phyloP scores from a whole-genome alignment of 2,797 vertebrate species.

The Falco berigora region DNA sequence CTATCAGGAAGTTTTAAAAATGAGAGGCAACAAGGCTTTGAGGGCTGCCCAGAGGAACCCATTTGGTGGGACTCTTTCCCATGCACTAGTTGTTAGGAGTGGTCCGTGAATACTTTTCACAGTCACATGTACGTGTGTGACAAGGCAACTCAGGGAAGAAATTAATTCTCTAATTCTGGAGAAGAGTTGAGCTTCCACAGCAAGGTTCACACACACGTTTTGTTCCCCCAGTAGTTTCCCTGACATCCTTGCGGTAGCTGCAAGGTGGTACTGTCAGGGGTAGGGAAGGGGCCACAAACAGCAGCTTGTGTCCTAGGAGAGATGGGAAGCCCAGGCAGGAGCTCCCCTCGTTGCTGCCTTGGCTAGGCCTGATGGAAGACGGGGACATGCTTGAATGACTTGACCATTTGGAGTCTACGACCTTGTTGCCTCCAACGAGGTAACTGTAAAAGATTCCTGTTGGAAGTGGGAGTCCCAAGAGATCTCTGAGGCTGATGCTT shows the following conservation, averaged over 20 bases:
- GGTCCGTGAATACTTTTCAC: not conserved
- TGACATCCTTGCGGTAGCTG: not conserved
- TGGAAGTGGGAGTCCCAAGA: not conserved
- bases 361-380: not conserved
- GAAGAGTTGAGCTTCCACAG: not conserved
- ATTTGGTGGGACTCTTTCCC: not conserved
- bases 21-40: not conserved
- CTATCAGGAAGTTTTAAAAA: not conserved
- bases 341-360: not conserved
- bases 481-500: not conserved
- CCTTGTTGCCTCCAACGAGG: not conserved
- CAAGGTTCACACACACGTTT: rapidly evolving
- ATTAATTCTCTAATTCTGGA: not conserved
- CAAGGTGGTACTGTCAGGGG: too few relatives aligned
- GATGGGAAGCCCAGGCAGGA: not conserved
- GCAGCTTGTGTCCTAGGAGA: not conserved
- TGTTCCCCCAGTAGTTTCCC: not conserved
- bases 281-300: not conserved
- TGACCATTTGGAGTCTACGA: not conserved
- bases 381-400: rapidly evolving
- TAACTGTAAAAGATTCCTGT: not conserved
- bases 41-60: not conserved
- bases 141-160: rapidly evolving
- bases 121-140: rapidly evolving
- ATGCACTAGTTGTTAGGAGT: not conserved